These are phyloP conservation scores for Junonia oenone DNA, from an alignment of 2,888 invertebrate genomes.

Conservation along the genomic window DNA sequence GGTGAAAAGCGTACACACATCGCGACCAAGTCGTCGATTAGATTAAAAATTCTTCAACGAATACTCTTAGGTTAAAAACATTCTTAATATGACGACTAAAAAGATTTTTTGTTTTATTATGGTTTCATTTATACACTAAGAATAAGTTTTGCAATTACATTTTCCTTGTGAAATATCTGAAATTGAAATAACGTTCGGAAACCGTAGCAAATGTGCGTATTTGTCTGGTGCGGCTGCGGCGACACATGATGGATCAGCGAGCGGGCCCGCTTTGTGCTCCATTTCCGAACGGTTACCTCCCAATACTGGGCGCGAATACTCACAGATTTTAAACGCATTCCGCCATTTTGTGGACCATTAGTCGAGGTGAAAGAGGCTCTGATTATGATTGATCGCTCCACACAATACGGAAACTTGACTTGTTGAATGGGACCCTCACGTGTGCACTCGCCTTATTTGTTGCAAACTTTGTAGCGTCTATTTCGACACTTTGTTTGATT, in stretches of 20 bases:
- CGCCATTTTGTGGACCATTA: conserved; percentile 76
- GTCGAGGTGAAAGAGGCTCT: conserved; percentile 73
- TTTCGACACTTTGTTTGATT: conserved; percentile 37
- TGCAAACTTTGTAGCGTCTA: conserved; percentile 42
- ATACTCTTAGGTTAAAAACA: conserved; percentile 12
- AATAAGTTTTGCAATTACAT: no score
- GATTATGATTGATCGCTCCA: conserved; percentile 75
- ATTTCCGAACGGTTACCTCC: conserved; percentile 73
- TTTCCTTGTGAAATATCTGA: background rate
- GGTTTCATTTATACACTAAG: no score
- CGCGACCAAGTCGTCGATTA: conserved; percentile 41
- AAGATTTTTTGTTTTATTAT: background rate
- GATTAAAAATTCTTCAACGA: conserved; percentile 63
- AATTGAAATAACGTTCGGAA: conserved; percentile 7
- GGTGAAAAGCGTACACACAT: conserved; percentile 33
- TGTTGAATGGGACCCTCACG: conserved; percentile 68
- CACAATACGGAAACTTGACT: conserved; percentile 65
- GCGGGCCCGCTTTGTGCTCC: conserved; percentile 57
- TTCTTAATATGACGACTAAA: background rate
- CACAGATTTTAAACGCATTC: conserved; percentile 75
- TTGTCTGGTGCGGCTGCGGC: conserved; percentile 25
- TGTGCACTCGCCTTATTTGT: conserved; percentile 60
- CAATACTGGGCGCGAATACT: conserved; percentile 56
- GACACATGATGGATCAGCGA: conserved; percentile 70
- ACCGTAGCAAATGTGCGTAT: conserved; percentile 15